Base-by-base conservation (phyloP, 2,888 invertebrate genomes). In the Rhimphoctona megacephalus region DNA sequence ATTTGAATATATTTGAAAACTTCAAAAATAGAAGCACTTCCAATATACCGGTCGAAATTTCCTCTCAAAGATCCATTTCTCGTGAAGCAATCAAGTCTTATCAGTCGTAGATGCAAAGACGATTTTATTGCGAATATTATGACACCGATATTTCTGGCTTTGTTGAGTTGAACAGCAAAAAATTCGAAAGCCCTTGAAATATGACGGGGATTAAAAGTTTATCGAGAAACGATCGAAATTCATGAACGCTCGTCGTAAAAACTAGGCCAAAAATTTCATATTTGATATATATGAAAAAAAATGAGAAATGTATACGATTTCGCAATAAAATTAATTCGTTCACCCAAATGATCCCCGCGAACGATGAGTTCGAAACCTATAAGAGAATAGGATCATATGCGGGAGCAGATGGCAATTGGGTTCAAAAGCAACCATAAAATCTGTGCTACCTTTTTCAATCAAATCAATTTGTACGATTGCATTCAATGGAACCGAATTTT, bases 381-480 rank as follows among this genome's bases (percentile, higher is more conserved):
- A 30, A 61, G 30, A 61, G 61, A 61, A 30, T 17, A 30, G 14
- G 30, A 30, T 61, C 57, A 54, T 30, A 57, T 33, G 64, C n/a
- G 0, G n/a, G 14, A 49, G 11, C n/a, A 22, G 9, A 57, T 14
- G n/a, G 43, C 49, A 52, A 73, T 76, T 46, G 33, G 30, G 43
- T 57, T 11, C 39, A 36, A 36, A 52, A 78, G 30, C 17, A 46
- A 66, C 30, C 11, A 36, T 36, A 25, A 33, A 36, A 67, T 25
- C 52, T 25, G 17, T 14, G 1, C 30, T 17, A 30, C n/a, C 25
- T 22, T 33, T 30, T 52, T 52, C 77, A 17, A 67, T 78, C 64
- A 49, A 78, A 52, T n/a, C 33, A 52, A 66, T 78, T 49, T 6
- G 33, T 76, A 11, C 76, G 64, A 76, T 30, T 30, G 64, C 49